Evolutionary conservation across 1,140 invertebrate genomes (phyloP), one percentile per base, ranked within the genome.

Genomic region (Drosophila lacteicornis): DNA sequence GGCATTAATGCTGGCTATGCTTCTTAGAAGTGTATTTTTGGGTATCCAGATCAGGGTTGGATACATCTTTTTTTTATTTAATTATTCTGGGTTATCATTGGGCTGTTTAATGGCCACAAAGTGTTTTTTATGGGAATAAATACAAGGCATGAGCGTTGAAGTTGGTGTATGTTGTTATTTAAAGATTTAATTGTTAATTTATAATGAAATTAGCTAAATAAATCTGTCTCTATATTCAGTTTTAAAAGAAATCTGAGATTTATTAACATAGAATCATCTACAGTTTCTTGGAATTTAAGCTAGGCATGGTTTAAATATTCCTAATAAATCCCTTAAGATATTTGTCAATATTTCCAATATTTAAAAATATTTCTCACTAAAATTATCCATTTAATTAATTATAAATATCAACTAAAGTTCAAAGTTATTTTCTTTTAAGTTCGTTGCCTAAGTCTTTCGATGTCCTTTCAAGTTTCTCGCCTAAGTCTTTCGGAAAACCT

Each of bases 401-500:
- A 11, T 36, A 36, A 36, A 36, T 36, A 36, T 11, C 4, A 36
- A 11, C 33, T 11, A 36, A 36, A 9, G 30, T 9, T 9, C 30
- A 9, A 33, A 9, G 19, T 19, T 19, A 0, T 19, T 19, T 2
- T 11, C 19, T 22, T 11, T 11, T 27, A 50, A 59, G 57, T 59
- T 33, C n/a, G 43, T 30, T 30, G 9, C 11, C 15, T 33, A 55
- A 55, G 27, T 57, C 33, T 42, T 57, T 42, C 11, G 9, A n/a
- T 4, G 15, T 38, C 33, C 30, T 38, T 5, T 33, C 27, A 65
- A 65, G 55, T 65, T 65, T 6, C 63, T 62, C 57, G 51, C 58
- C 65, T 69, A 62, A 78, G 75, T 78, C 75, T 76, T 76, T 47
- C 11, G 11, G 6, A 6, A 8, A 13, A 25, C 13, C 19, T 40